A percentile compares a stretch with the other conserved stretches of the same genome.
phyloP scores from a whole-genome alignment of 2,113 vertebrate genomes.

The Muntiacus muntjak region DNA sequence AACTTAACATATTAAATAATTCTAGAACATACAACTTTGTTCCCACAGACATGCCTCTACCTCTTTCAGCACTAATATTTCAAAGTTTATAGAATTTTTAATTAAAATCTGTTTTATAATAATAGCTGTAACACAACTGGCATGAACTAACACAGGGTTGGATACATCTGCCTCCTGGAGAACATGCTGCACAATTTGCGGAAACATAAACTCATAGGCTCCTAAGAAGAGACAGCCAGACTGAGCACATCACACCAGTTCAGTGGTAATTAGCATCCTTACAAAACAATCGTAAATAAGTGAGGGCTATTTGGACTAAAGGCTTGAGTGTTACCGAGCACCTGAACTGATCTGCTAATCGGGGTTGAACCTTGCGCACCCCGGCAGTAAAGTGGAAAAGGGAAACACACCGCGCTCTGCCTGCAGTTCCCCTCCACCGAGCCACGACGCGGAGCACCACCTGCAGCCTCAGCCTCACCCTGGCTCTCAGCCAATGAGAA shows the following conservation, averaged over 20 bases:
- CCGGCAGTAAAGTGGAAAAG: neutral
- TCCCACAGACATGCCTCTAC: neutral
- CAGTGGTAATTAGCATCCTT: neutral
- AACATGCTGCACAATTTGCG: neutral
- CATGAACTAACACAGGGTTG: neutral
- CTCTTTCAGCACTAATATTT: constrained; percentile 8
- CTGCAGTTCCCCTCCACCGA: neutral
- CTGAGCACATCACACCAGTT: neutral
- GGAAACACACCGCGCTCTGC: neutral
- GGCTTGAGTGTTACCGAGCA: neutral
- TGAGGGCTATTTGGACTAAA: neutral
- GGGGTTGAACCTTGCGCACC: neutral
- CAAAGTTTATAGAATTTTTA: constrained; percentile 5
- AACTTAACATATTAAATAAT: neutral
- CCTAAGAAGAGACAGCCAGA: neutral
- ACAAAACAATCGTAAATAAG: neutral
- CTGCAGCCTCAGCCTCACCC: neutral
- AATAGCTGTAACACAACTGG: neutral
- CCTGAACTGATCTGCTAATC: neutral
- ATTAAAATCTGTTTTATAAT: neutral
- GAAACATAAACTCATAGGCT: neutral
- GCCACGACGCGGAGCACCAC: neutral
- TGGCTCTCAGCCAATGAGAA: neutral
- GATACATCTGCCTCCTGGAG: neutral
- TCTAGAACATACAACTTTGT: neutral